phyloP scores from a whole-genome alignment of 2,113 vertebrate species.

The Ophiodon elongatus region DNA sequence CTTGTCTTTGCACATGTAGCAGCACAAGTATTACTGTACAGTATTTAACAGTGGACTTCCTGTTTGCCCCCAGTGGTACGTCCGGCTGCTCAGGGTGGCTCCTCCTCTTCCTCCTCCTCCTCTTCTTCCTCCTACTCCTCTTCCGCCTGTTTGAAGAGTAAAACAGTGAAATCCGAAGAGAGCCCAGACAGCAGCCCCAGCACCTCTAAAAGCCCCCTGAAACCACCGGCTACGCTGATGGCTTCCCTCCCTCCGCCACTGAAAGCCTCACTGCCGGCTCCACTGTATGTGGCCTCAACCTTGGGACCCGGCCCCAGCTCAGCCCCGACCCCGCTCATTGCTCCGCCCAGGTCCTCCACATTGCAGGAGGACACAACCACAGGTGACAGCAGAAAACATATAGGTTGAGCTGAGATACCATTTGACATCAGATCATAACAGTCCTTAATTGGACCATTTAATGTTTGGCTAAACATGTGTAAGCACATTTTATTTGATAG shows the following conservation, averaged over 20 bases:
- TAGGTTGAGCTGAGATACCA: too few relatives aligned
- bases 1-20: neutral
- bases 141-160: constrained; percentile 64
- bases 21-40: neutral
- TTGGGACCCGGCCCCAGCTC: constrained; percentile 43
- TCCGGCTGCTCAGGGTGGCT: constrained; percentile 70
- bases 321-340: constrained; percentile 36
- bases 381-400: constrained; percentile 47
- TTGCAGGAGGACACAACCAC: constrained; percentile 35
- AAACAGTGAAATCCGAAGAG: constrained; percentile 43
- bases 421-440: neutral
- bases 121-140: constrained; percentile 63
- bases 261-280: constrained; percentile 57
- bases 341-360: constrained; percentile 8
- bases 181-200: constrained; percentile 45
- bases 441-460: neutral
- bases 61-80: constrained; percentile 64
- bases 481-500: too few relatives aligned
- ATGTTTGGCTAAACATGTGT: too few relatives aligned
- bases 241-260: constrained; percentile 38
- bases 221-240: constrained; percentile 41
- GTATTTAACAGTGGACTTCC: neutral
- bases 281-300: constrained; percentile 24
- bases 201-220: constrained; percentile 35
- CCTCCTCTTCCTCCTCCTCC: constrained; percentile 61